These are phyloP conservation scores for Eulemur macaco DNA, from an alignment of 2,113 vertebrate species.

Conservation along the genomic window DNA sequence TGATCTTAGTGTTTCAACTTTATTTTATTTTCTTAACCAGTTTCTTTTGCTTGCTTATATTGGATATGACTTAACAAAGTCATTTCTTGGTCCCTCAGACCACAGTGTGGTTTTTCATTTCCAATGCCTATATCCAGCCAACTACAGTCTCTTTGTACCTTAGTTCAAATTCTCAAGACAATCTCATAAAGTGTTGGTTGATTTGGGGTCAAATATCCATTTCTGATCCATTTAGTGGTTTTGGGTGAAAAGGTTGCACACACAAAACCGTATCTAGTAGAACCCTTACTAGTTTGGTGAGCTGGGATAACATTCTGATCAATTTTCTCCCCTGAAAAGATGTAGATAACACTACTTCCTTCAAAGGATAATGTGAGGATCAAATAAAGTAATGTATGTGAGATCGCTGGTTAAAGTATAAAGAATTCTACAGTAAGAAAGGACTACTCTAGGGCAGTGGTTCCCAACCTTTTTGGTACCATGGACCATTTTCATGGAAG, in stretches of 20 bases:
- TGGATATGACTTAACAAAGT: neutral
- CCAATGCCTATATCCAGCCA: neutral
- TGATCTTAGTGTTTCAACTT: neutral
- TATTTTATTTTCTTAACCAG: neutral
- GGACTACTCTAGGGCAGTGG: no score
- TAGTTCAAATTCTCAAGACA: neutral
- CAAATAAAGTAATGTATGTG: neutral
- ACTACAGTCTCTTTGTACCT: neutral
- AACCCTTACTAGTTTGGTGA: neutral
- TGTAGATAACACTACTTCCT: neutral
- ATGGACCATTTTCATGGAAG: no score
- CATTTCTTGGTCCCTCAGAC: neutral
- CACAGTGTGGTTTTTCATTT: neutral
- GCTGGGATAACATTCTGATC: neutral
- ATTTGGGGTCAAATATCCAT: neutral
- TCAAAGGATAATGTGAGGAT: neutral
- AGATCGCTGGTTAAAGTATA: neutral
- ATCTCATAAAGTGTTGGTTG: neutral
- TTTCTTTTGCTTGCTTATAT: neutral
- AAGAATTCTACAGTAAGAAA: neutral
- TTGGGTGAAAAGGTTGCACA: neutral
- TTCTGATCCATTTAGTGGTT: neutral
- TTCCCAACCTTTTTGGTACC: no score
- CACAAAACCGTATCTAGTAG: neutral
- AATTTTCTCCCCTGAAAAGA: neutral